Percentiles rank a stretch among this genome's conserved stretches.
These are phyloP conservation scores for Protonemura montana DNA, from an alignment of 2,888 invertebrate species.

Conservation along the genomic window DNA sequence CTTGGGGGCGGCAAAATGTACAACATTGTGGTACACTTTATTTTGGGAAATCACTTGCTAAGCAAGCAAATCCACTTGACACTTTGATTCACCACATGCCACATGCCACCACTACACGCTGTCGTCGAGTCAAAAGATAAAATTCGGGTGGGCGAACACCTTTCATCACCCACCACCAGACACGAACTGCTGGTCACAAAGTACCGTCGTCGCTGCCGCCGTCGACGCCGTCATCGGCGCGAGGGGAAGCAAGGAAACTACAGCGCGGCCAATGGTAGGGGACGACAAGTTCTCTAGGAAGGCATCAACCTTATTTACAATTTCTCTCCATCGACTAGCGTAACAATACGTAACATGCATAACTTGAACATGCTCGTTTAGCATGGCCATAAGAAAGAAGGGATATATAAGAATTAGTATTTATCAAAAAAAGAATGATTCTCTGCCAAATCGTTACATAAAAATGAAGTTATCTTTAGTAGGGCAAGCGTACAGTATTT, in stretches of 20 bases:
- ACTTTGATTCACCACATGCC: slow-evolving; percentile 40
- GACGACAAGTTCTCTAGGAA: slow-evolving; percentile 52
- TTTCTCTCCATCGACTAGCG: background rate
- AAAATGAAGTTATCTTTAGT: background rate
- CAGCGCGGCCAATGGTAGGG: slow-evolving; percentile 53
- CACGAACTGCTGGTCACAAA: slow-evolving; percentile 1
- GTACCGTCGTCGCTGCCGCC: background rate
- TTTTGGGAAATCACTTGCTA: background rate
- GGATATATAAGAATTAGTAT: background rate
- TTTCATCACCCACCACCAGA: slow-evolving; percentile 40
- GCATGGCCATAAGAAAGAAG: background rate
- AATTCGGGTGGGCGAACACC: slow-evolving; percentile 39
- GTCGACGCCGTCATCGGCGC: background rate
- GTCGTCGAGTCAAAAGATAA: slow-evolving; percentile 16
- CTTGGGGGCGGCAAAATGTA: slow-evolving; percentile 63
- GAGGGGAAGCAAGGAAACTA: slow-evolving; percentile 36
- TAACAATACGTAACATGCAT: background rate
- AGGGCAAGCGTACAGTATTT: background rate
- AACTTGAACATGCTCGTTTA: background rate
- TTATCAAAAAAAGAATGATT: background rate
- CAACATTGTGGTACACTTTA: slow-evolving; percentile 56
- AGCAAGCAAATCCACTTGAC: slow-evolving; percentile 28
- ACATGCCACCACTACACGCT: slow-evolving; percentile 17
- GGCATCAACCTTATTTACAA: slow-evolving; percentile 28
- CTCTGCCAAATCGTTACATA: background rate